phyloP scores from a whole-genome alignment of 2,888 invertebrate genomes.

The Siphlonurus alternatus region DNA sequence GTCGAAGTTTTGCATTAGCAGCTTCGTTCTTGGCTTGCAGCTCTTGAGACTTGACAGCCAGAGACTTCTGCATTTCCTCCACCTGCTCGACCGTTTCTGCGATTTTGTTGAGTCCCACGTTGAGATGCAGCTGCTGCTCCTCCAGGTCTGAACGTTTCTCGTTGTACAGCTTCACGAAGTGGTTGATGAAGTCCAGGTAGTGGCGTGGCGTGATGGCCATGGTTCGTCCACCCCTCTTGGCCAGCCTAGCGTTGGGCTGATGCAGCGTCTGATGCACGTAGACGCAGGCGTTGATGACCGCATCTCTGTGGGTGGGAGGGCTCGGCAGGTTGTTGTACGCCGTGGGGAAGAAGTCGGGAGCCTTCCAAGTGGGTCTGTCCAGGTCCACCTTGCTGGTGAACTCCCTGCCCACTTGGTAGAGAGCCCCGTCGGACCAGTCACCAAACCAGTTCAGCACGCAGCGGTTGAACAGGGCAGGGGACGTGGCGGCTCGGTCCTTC shows the following conservation, averaged over 20 bases:
- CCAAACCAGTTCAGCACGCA: constrained; percentile 96
- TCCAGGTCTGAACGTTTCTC: constrained; percentile 97
- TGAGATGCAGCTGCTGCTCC: constrained; percentile 95
- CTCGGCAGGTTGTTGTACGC: constrained; percentile 60
- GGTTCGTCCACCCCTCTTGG: constrained; percentile 82
- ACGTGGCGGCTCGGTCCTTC: constrained; percentile 96
- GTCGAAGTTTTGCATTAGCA: constrained; percentile 95
- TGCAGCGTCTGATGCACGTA: constrained; percentile 96
- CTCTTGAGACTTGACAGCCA: constrained; percentile 90
- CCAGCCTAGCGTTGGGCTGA: constrained; percentile 78
- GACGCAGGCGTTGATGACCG: constrained; percentile 96
- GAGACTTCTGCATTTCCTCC: constrained; percentile 98
- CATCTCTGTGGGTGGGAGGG: constrained; percentile 71
- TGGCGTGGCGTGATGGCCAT: constrained; percentile 97
- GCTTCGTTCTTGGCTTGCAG: constrained; percentile 95
- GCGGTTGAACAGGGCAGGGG: constrained; percentile 96
- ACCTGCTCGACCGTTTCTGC: constrained; percentile 99
- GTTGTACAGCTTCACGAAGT: constrained; percentile 93
- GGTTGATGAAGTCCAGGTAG: constrained; percentile 97
- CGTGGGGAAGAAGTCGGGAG: constrained; percentile 82
- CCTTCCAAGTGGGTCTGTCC: constrained; percentile 67
- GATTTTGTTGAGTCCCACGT: constrained; percentile 96
- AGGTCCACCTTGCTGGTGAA: constrained; percentile 92
- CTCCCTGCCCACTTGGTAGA: constrained; percentile 90
- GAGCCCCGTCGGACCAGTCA: constrained; percentile 94